These are phyloP conservation scores for Lithophane ornitopus DNA, from an alignment of 2,888 invertebrate species.

Conservation along the genomic window DNA sequence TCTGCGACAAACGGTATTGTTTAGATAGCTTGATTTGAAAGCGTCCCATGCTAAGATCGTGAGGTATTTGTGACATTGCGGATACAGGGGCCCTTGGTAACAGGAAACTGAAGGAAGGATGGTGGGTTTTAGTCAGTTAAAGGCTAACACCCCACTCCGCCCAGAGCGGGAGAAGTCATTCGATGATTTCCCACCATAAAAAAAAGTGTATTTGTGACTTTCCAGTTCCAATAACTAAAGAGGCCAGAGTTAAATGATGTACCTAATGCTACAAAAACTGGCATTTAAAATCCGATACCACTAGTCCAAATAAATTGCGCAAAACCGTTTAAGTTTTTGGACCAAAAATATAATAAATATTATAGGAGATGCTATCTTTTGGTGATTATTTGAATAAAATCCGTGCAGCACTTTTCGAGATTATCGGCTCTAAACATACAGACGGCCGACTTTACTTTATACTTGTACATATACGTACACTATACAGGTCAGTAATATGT, in stretches of 20 bases:
- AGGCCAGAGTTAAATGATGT: not conserved
- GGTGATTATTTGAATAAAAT: not conserved
- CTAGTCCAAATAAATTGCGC: not conserved
- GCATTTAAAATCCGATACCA: not conserved
- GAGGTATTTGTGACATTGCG: not conserved
- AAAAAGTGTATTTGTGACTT: not conserved
- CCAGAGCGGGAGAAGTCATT: too few relatives aligned
- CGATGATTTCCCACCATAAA: too few relatives aligned
- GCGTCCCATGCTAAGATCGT: not conserved
- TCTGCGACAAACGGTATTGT: conserved; percentile 20
- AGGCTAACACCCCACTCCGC: too few relatives aligned
- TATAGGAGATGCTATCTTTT: not conserved
- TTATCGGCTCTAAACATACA: not conserved
- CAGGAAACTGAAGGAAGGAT: too few relatives aligned
- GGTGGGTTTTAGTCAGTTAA: too few relatives aligned
- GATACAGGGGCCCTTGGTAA: too few relatives aligned
- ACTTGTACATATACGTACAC: not conserved
- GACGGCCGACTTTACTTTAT: not conserved
- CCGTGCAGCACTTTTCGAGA: not conserved
- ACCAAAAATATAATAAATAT: not conserved
- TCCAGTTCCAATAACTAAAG: not conserved
- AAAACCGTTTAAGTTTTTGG: not conserved
- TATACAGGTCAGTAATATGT: conserved; percentile 5
- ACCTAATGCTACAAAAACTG: not conserved
- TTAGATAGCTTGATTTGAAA: not conserved